phyloP scores from a whole-genome alignment of 1,140 invertebrate genomes.

The Drosophila bocki region DNA sequence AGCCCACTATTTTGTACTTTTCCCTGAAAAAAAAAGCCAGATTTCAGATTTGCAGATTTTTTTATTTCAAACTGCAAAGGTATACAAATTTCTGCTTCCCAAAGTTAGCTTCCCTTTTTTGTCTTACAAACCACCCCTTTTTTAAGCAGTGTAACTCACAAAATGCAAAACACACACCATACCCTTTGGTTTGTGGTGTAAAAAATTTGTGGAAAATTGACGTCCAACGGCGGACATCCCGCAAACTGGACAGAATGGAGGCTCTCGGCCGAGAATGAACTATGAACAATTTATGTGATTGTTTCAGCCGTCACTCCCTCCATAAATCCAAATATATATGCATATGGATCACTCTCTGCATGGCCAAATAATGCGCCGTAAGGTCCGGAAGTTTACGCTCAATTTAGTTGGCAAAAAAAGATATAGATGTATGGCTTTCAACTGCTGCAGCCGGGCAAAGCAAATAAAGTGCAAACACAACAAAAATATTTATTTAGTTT shows the following conservation, averaged over 20 bases:
- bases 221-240: slow-evolving; percentile 8
- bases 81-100: too few relatives aligned
- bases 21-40: too few relatives aligned
- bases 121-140: neutral
- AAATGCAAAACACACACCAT: neutral
- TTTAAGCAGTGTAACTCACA: neutral
- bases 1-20: too few relatives aligned
- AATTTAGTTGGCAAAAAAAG: slow-evolving; percentile 62
- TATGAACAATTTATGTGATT: slow-evolving; percentile 53
- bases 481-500: slow-evolving; percentile 46
- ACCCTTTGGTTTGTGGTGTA: neutral
- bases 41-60: too few relatives aligned
- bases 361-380: slow-evolving; percentile 58
- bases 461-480: slow-evolving; percentile 37
- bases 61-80: too few relatives aligned
- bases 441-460: slow-evolving; percentile 16
- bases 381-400: slow-evolving; percentile 60
- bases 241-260: slow-evolving; percentile 12
- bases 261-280: slow-evolving; percentile 22
- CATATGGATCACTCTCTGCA: slow-evolving; percentile 13
- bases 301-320: slow-evolving; percentile 19
- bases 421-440: slow-evolving; percentile 35
- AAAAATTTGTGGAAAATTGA: slow-evolving; percentile 14
- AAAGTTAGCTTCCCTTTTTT: neutral
- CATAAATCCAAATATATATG: slow-evolving; percentile 10